Base-by-base conservation (phyloP, 1,140 invertebrate genomes). In the Platyscapa corneri region DNA sequence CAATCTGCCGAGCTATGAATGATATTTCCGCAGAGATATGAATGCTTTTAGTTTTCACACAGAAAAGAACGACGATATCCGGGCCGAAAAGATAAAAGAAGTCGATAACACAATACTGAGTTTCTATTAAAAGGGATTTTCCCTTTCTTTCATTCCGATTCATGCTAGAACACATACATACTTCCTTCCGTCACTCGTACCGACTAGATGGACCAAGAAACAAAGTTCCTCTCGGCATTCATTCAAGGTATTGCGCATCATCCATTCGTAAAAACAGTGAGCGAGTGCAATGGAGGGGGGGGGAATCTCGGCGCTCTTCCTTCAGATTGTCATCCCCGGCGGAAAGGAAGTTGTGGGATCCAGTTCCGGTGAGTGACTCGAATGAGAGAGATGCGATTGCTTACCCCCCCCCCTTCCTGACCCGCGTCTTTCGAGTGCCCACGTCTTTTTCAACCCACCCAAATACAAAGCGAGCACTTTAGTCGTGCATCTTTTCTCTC, bases 261-360 rank as follows among this genome's bases (percentile, higher is more conserved):
- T 74, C 60, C 81, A 49, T n/a, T 56, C 46, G 32, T 39, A 74
- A 42, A 82, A 56, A 42, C 1, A 76, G 37, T 7, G 42, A 27
- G 27, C 3, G 20, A 42, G 70, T 34, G 23, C 16, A 34, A 39
- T 34, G 10, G 30, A 74, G 42, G 42, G 5, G 16, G 32, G n/a
- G 70, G 39, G 49, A 72, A n/a, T 56, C 37, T 39, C 56, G 60
- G 37, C 7, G 78, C 30, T 74, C 65, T 80, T 42, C 32, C 32
- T 77, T 32, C 32, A 30, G 37, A 84, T 85, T 74, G 77, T 85
- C 77, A 80, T 85, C 75, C n/a, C 3, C 34, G 82, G 42, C n/a
- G 75, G 42, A 78, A 85, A 80, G 79, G 67, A 85, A 85, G 83
- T 70, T 84, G 60, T 79, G 49, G 23, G 46, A 84, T 84, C 32